Evolutionary conservation across 2,888 invertebrate genomes (phyloP), one percentile per base, ranked within the genome.

Genomic region (Acrobasis consociella): DNA sequence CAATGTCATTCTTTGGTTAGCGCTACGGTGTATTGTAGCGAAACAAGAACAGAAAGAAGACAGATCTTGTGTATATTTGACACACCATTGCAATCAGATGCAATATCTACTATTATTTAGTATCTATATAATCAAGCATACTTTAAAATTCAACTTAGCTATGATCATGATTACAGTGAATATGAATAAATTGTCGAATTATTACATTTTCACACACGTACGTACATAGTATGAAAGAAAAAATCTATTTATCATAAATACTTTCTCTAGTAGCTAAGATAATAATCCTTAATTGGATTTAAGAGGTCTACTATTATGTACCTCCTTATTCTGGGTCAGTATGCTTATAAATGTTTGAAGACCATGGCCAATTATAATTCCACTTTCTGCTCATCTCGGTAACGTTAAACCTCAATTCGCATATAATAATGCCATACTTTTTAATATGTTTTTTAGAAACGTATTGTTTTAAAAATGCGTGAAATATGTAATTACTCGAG

Each of bases 281-380:
- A 53, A 53, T 38, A 38, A 53, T 53, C 22, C 37, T 38, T 53
- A 53, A 38, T 53, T 53, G 53, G n/a, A 15, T 7, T 53, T 53
- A 15, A 53, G 53, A 53, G 37, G n/a, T 53, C 15, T 13, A 31
- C 53, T 53, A 53, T 37, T 53, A 53, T 37, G 53, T 38, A n/a
- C 53, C n/a, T n/a, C n/a, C n/a, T 37, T 37, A 37, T 37, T 37
- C 37, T 53, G 53, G 53, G 53, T 53, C 53, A 53, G 53, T 38
- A 53, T 53, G 53, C 38, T 31, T 53, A 38, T 53, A 53, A 53
- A 53, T 37, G 53, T 53, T 46, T 13, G 15, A 49, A 60, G 38
- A 60, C 50, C 59, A 59, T 60, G 50, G 37, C 59, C 59, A 60
- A 60, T 60, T 60, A 60, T 51, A 60, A 60, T 50, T 49, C 58